Percentiles rank a stretch among this genome's conserved stretches.
phyloP scores from a whole-genome alignment of 1,140 invertebrate species.

The Drosophila kohkoa region DNA sequence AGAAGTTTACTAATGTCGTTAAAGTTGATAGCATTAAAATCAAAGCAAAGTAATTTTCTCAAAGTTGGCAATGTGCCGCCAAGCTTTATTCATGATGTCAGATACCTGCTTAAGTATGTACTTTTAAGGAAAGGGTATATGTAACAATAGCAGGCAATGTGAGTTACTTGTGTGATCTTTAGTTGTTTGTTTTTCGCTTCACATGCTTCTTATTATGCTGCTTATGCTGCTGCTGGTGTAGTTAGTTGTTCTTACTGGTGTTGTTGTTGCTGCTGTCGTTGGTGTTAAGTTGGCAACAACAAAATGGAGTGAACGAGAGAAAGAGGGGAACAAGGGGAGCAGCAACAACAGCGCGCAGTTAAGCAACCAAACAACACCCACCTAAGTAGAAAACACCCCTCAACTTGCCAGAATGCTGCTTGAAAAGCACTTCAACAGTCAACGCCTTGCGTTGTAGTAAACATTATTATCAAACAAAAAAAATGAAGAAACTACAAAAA shows the following conservation, averaged over 20 bases:
- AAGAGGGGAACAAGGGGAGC: neutral
- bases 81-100: too few relatives aligned
- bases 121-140: conserved; percentile 18
- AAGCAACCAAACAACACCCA: conserved; percentile 25
- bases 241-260: conserved; percentile 9
- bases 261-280: conserved; percentile 23
- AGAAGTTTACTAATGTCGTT: too few relatives aligned
- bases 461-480: conserved; percentile 46
- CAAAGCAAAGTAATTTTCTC: too few relatives aligned
- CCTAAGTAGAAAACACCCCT: conserved; percentile 35
- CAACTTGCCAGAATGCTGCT: conserved; percentile 39
- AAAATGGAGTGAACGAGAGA: conserved; percentile 14
- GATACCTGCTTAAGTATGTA: neutral
- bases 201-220: conserved; percentile 60
- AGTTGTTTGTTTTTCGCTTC: conserved; percentile 61
- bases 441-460: conserved; percentile 60
- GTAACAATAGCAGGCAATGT: conserved; percentile 21
- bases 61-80: too few relatives aligned
- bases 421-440: conserved; percentile 58
- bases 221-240: conserved; percentile 17
- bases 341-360: conserved; percentile 3
- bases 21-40: too few relatives aligned
- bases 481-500: conserved; percentile 6
- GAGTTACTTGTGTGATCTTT: conserved; percentile 38
- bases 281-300: conserved; percentile 58